phyloP scores from a whole-genome alignment of 2,888 invertebrate genomes.

The Limnephilus rhombicus region DNA sequence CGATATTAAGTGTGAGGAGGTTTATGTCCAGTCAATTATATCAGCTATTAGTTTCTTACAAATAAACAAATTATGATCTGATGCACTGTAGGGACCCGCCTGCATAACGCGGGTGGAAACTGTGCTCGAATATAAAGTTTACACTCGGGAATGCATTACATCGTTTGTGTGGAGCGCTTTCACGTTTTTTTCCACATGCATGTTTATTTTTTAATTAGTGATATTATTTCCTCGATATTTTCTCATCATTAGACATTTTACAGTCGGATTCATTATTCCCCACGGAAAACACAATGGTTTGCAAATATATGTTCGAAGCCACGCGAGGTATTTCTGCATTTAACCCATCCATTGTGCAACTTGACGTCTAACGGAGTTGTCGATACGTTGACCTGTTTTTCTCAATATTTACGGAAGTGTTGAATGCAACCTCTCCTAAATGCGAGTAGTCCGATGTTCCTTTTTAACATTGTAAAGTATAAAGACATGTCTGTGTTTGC shows the following conservation, averaged over 20 bases:
- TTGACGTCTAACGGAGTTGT: slow-evolving; percentile 4
- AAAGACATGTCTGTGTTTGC: slow-evolving; percentile 35
- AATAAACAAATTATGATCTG: no score
- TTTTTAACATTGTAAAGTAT: slow-evolving; percentile 24
- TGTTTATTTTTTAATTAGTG: not conserved
- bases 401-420: slow-evolving; percentile 29
- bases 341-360: slow-evolving; percentile 11
- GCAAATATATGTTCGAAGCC: not conserved
- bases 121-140: not conserved
- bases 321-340: slow-evolving; percentile 14
- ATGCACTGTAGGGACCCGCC: no score
- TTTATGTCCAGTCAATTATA: no score
- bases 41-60: no score
- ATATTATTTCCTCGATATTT: not conserved
- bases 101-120: not conserved
- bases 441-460: not conserved
- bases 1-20: no score
- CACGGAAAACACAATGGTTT: not conserved
- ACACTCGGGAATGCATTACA: not conserved
- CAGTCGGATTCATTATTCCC: not conserved
- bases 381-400: slow-evolving; percentile 29
- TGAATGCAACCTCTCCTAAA: not conserved
- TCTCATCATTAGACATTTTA: not conserved
- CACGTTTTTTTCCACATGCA: not conserved
- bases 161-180: not conserved